Evolutionary conservation across 2,113 vertebrate species (phyloP).

Genomic region (Apus apus): DNA sequence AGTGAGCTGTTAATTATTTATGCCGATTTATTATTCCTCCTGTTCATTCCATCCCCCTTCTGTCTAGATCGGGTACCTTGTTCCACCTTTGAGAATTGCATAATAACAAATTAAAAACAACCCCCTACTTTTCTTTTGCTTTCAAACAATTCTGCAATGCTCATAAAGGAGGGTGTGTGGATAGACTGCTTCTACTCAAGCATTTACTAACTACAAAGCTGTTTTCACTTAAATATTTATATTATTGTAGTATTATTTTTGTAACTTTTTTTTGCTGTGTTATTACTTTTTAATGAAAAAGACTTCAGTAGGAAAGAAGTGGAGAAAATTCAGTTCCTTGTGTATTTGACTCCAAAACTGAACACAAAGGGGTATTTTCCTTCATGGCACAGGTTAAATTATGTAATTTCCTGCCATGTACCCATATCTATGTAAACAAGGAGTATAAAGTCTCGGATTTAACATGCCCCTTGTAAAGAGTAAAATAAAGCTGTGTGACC

Average conservation of each 20-base stretch:
- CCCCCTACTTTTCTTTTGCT: neutral
- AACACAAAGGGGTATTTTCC: neutral
- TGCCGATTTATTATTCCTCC: neutral
- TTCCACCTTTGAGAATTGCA: neutral
- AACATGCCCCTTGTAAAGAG: conserved; percentile 13
- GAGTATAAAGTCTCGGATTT: neutral
- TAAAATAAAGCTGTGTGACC: conserved; percentile 26
- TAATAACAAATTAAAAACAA: neutral
- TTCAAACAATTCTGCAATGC: neutral
- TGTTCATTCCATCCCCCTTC: neutral
- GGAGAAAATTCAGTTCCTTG: neutral
- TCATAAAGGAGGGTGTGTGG: neutral
- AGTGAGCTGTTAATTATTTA: neutral
- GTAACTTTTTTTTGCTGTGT: neutral
- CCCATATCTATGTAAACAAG: conserved; percentile 24
- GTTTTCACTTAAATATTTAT: neutral
- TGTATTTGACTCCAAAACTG: neutral
- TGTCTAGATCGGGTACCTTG: neutral
- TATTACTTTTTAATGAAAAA: neutral
- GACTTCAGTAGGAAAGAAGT: neutral
- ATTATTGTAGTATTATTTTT: neutral
- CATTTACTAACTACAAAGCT: neutral
- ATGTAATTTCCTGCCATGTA: conserved; percentile 30
- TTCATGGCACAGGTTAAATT: neutral
- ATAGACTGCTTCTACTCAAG: neutral